Percentiles rank a stretch among this genome's conserved stretches.
Conservation (phyloP, 35 echinoderm and acorn worm genomes). For the Lytechinus pictus region DNA sequence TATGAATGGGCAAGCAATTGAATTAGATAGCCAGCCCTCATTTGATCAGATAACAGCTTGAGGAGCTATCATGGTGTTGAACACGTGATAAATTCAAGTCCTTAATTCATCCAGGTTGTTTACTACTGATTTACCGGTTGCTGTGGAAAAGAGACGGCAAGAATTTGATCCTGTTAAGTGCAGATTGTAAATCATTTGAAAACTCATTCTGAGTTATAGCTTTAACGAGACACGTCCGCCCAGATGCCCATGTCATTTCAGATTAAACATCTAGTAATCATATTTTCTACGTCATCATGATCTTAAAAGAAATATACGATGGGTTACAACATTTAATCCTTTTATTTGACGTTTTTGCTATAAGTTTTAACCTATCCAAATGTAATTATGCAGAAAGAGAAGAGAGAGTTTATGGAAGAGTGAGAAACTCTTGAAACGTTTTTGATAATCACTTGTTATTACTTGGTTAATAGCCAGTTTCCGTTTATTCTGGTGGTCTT, state of each 20-base stretch:
- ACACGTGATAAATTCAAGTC: background rate
- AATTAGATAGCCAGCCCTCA: background rate
- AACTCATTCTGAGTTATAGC: background rate
- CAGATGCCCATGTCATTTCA: background rate
- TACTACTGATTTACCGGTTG: background rate
- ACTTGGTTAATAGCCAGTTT: too few species aligned
- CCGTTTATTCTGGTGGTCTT: too few species aligned
- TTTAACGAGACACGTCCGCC: background rate
- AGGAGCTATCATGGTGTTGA: background rate
- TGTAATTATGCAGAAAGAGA: too few species aligned
- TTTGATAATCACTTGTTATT: too few species aligned
- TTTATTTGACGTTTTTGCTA: too few species aligned
- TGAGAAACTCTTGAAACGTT: too few species aligned
- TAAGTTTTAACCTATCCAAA: too few species aligned
- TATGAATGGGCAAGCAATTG: background rate
- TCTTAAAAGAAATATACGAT: too few species aligned
- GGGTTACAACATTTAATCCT: too few species aligned
- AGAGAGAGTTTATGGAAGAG: too few species aligned
- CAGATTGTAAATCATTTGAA: slow-evolving; percentile 7
- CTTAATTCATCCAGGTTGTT: background rate
- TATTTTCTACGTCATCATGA: background rate
- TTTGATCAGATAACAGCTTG: background rate
- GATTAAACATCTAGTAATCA: background rate
- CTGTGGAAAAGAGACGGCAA: background rate
- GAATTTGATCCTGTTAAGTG: background rate